These are phyloP conservation scores for Ophioninae sp. DNA, from an alignment of 2,888 invertebrate genomes.

Conservation along the genomic window DNA sequence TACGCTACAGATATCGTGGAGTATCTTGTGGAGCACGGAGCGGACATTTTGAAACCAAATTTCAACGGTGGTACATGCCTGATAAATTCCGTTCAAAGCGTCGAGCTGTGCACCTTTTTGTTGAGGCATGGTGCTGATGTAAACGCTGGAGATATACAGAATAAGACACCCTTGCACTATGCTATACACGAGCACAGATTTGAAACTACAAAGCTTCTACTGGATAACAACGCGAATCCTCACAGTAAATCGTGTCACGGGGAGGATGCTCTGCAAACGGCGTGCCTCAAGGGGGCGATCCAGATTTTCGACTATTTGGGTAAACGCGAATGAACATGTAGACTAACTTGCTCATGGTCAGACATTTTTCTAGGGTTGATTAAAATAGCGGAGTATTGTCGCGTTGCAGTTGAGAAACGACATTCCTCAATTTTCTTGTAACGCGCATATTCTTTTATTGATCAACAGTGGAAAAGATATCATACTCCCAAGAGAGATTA, in stretches of 20 bases:
- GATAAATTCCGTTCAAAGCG: constrained; percentile 95
- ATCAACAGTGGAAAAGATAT: constrained; percentile 78
- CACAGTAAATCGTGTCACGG: constrained; percentile 89
- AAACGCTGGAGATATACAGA: constrained; percentile 94
- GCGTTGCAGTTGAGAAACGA: not conserved
- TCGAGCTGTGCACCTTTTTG: constrained; percentile 90
- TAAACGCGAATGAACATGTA: constrained; percentile 59
- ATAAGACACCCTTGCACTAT: constrained; percentile 95
- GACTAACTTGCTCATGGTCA: not conserved
- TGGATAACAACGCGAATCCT: constrained; percentile 91
- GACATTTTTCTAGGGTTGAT: not conserved
- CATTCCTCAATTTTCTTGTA: not conserved
- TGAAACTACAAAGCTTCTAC: constrained; percentile 91
- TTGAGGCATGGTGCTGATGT: constrained; percentile 91
- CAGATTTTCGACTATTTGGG: constrained; percentile 88
- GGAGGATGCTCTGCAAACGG: constrained; percentile 94
- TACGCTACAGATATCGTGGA: constrained; percentile 82
- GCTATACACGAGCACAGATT: constrained; percentile 93
- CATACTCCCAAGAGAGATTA: constrained; percentile 86
- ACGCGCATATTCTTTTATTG: not conserved
- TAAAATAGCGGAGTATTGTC: not conserved
- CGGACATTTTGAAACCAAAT: constrained; percentile 92
- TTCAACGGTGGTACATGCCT: constrained; percentile 96
- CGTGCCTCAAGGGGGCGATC: constrained; percentile 90
- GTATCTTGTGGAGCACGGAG: constrained; percentile 89